Conservation (phyloP, 1,140 invertebrate genomes). For the Sycobia sp. region DNA sequence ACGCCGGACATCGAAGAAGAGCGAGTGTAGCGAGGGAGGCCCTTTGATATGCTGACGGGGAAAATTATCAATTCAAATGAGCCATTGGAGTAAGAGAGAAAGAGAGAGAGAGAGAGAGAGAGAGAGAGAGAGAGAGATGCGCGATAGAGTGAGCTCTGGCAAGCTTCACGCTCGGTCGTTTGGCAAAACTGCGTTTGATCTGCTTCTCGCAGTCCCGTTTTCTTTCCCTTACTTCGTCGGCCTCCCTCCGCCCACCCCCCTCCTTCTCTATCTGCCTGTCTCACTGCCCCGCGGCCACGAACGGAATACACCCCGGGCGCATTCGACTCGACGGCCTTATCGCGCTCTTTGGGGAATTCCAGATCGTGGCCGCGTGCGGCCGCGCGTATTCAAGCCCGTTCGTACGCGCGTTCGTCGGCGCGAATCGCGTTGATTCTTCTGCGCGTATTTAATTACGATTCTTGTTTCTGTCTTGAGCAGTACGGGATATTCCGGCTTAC, state of each 20-base stretch:
- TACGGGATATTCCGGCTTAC: too few species aligned
- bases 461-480: too few species aligned
- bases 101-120: too few species aligned
- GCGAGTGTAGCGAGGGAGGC: neutral
- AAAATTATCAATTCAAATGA: constrained; percentile 59
- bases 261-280: too few species aligned
- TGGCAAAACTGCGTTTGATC: constrained; percentile 55
- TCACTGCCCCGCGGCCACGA: too few species aligned
- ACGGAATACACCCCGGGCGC: constrained; percentile 38
- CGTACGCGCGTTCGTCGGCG: too few species aligned
- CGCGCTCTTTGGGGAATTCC: constrained; percentile 7
- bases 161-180: constrained; percentile 39
- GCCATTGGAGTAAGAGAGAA: too few species aligned
- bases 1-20: neutral
- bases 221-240: too few species aligned
- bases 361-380: neutral
- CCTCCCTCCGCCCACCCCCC: too few species aligned
- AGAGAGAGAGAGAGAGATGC: too few species aligned
- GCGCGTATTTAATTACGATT: too few species aligned
- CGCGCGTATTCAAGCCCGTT: neutral
- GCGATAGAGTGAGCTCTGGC: constrained; percentile 13
- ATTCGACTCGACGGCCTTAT: constrained; percentile 26
- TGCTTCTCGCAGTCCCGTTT: constrained; percentile 43
- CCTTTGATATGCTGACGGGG: constrained; percentile 55
- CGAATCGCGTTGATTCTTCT: too few species aligned